Evolutionary conservation across 2,888 invertebrate species (phyloP), one percentile per base, ranked within the genome.

Genomic region (Acleris sparsana): DNA sequence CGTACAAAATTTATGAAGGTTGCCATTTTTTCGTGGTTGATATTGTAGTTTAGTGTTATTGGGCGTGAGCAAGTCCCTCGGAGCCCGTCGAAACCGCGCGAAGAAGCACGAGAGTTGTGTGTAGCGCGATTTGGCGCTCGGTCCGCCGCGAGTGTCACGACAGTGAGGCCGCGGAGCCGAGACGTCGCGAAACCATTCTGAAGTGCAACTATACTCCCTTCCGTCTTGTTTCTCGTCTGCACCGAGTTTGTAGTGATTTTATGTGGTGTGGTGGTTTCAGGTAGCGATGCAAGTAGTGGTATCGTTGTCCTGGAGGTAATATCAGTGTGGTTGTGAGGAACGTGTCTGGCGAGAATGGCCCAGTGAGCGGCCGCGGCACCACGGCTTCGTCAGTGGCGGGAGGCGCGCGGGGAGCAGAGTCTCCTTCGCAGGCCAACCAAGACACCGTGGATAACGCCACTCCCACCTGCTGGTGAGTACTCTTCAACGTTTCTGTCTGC

Each of bases 341-440:
- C 85, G 93, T 86, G 77, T 88, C 93, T 13, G 93, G 88, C 89
- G 93, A 94, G 94, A 94, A 93, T 92, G 93, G 93, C 83, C 88
- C 94, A 91, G 93, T 94, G 93, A 90, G 85, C 75, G 79, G 77
- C 79, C 79, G 83, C 82, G 84, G 84, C 92, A 92, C 86, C 90
- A 92, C 92, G 92, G 92, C 92, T 86, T 91, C 92, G 78, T 91
- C 92, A 80, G 91, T 87, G 89, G 87, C 90, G 83, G 88, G 89
- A 73, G 92, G 88, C 88, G 88, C 90, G 92, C 92, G 92, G 89
- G 92, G 92, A 89, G 92, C 91, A 39, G 92, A 91, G 92, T 92
- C 92, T 91, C 92, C 92, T 89, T 89, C 92, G 92, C 92, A 91
- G 87, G 84, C 91, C 88, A 92, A 90, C 85, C 92, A 92, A 78